Conservation (phyloP, 37 sponge, comb jelly and placozoan species). For the Amphimedon queenslandica region DNA sequence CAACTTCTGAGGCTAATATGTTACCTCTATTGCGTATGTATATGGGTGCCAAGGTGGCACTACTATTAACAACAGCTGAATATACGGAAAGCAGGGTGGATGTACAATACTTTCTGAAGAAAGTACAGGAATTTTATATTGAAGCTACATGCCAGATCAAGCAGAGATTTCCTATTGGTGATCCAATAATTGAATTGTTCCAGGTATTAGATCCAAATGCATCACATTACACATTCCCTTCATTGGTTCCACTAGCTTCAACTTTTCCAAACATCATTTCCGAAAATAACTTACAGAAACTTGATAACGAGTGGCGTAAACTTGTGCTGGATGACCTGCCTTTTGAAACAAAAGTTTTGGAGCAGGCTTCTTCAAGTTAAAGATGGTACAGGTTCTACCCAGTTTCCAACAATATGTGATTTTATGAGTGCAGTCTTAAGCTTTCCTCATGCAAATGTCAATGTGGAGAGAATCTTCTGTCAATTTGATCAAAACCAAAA, state of each 20-base stretch:
- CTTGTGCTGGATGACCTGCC: background rate
- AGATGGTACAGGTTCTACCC: background rate
- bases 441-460: background rate
- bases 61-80: too few species aligned
- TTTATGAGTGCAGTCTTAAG: background rate
- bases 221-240: background rate
- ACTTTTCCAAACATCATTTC: background rate
- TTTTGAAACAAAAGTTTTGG: background rate
- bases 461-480: background rate
- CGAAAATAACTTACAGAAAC: background rate
- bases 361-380: background rate
- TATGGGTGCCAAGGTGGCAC: too few species aligned
- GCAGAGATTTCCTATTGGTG: too few species aligned
- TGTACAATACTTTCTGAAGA: too few species aligned
- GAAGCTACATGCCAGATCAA: too few species aligned
- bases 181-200: too few species aligned
- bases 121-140: too few species aligned
- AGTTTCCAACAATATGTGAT: background rate
- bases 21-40: too few species aligned
- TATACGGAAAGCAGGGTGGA: too few species aligned
- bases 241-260: background rate
- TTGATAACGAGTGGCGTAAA: background rate
- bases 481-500: background rate
- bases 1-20: background rate
- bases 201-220: background rate